Conservation (phyloP, 2,797 vertebrate genomes). For the Buceros bicornis region DNA sequence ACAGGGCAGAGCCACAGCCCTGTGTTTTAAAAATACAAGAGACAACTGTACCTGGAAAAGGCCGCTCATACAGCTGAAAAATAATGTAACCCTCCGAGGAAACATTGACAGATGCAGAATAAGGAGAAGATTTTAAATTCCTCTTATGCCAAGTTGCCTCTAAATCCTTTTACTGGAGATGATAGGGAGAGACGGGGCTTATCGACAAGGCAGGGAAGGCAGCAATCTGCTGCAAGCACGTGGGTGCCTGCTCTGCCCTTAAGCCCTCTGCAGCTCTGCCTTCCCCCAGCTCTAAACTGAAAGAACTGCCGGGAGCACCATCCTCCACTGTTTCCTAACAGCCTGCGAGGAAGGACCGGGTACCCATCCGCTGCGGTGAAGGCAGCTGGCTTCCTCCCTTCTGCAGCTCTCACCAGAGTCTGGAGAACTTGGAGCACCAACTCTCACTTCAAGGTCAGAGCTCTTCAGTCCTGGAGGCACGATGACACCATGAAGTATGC, state of each 20-base stretch:
- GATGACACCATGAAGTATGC: rapidly evolving
- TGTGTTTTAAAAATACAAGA: not conserved
- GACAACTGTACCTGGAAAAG: not conserved
- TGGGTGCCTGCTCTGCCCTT: not conserved
- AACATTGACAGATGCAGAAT: not conserved
- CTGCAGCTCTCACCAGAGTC: not conserved
- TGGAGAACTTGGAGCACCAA: not conserved
- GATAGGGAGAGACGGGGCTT: not conserved
- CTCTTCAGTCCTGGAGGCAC: not conserved
- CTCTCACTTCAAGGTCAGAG: not conserved
- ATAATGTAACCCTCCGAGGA: not conserved
- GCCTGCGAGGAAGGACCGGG: not conserved
- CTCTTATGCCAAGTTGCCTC: not conserved
- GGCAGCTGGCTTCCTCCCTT: not conserved
- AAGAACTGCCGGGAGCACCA: not conserved
- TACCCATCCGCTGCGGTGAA: not conserved
- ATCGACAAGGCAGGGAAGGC: not conserved
- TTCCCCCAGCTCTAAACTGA: not conserved
- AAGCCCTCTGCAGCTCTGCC: not conserved
- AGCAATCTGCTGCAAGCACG: rapidly evolving
- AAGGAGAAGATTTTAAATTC: not conserved
- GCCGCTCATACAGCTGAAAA: not conserved
- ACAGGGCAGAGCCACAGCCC: not conserved
- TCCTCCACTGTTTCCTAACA: not conserved
- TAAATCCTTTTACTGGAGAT: not conserved